A percentile compares a stretch with the other conserved stretches of the same genome.
Conservation (phyloP, 2,797 vertebrate genomes). For the Coluber constrictor region DNA sequence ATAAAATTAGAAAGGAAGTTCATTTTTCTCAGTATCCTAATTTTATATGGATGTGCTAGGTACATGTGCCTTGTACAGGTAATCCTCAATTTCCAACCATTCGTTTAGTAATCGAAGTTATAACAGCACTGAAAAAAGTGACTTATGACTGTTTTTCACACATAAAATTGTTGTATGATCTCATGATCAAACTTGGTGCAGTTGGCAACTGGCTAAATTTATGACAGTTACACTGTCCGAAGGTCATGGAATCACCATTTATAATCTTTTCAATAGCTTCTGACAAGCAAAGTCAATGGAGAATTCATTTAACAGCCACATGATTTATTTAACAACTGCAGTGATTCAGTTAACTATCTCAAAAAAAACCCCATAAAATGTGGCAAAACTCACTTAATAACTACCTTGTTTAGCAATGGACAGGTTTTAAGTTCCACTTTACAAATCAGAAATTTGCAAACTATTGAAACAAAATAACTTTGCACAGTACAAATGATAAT, state of each 20-base stretch:
- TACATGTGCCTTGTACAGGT: neutral
- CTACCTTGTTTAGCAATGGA: neutral
- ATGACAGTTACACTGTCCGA: neutral
- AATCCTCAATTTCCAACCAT: neutral
- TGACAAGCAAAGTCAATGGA: neutral
- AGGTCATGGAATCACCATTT: neutral
- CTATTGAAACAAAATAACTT: no score
- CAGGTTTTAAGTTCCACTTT: no score
- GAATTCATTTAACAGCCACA: neutral
- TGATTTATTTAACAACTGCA: neutral
- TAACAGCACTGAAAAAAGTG: neutral
- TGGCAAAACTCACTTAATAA: neutral
- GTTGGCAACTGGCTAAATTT: neutral
- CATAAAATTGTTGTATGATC: neutral
- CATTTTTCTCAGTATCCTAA: neutral
- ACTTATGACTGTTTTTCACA: neutral
- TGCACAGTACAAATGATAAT: no score
- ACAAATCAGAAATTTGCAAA: no score
- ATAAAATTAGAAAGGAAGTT: neutral
- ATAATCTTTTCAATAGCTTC: neutral
- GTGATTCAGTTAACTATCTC: neutral
- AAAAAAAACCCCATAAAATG: neutral
- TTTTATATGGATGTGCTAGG: neutral
- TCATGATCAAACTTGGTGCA: neutral
- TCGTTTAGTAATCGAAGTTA: neutral